These are phyloP conservation scores for Hartigia nigra DNA, from an alignment of 2,888 invertebrate genomes.

Conservation along the genomic window DNA sequence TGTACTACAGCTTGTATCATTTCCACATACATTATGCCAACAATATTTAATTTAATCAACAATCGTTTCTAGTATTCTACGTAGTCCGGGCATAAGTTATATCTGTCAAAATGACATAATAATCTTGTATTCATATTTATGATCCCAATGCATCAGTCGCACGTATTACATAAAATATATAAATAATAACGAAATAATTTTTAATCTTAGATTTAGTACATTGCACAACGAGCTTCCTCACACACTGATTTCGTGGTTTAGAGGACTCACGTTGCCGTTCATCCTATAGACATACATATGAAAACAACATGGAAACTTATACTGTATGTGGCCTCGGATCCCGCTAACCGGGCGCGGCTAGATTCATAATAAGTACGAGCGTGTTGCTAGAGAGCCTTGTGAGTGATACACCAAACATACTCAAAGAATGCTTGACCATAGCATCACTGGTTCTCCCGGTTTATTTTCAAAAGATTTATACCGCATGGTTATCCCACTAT, in stretches of 20 bases:
- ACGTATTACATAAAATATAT: neutral
- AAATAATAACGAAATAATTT: neutral
- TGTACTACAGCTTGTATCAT: too few species aligned
- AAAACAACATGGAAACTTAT: neutral
- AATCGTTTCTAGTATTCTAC: too few species aligned
- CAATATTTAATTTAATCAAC: too few species aligned
- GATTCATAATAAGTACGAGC: slow-evolving; percentile 53
- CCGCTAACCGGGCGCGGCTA: slow-evolving; percentile 60
- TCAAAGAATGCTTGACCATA: neutral
- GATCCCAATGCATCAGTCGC: too few species aligned
- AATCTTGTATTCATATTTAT: too few species aligned
- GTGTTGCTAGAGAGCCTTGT: slow-evolving; percentile 10
- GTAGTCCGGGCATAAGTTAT: too few species aligned
- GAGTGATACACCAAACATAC: neutral
- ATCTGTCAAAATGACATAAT: too few species aligned
- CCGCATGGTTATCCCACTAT: neutral
- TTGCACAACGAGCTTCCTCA: neutral
- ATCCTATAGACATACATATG: neutral
- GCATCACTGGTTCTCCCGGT: neutral
- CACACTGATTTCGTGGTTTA: neutral
- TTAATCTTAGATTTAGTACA: neutral
- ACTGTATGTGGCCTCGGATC: slow-evolving; percentile 46
- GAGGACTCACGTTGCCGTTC: neutral
- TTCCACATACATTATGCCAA: too few species aligned
- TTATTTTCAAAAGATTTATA: neutral